A percentile compares a stretch with the other conserved stretches of the same genome.
These are phyloP conservation scores for Drosophila guanche DNA, from an alignment of 1,140 invertebrate genomes.

Conservation along the genomic window DNA sequence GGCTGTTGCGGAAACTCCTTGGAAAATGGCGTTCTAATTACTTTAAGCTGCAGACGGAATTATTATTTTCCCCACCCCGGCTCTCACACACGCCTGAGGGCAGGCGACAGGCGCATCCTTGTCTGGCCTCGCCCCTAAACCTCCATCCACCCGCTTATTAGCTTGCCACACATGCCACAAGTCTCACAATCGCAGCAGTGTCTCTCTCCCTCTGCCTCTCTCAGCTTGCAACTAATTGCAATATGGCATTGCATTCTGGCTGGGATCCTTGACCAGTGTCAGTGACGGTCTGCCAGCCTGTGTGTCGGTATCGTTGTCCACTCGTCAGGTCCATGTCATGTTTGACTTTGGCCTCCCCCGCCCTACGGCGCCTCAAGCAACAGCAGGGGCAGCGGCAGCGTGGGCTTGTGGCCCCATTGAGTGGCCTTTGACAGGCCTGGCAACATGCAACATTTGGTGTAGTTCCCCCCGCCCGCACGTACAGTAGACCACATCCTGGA, in stretches of 20 bases:
- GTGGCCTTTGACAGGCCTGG: constrained; percentile 68
- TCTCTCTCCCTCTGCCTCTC: too few species aligned
- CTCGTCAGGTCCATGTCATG: constrained; percentile 60
- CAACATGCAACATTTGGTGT: constrained; percentile 55
- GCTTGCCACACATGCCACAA: constrained; percentile 61
- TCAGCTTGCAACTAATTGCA: constrained; percentile 73
- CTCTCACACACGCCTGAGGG: constrained; percentile 10
- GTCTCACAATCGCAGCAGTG: constrained; percentile 27
- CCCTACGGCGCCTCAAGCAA: constrained; percentile 8
- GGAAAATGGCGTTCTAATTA: constrained; percentile 77
- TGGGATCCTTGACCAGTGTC: constrained; percentile 11
- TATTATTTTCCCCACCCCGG: constrained; percentile 43
- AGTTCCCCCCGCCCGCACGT: not conserved
- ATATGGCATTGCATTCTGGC: constrained; percentile 75
- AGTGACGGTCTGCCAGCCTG: not conserved
- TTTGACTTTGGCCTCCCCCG: constrained; percentile 33
- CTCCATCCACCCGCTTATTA: constrained; percentile 54
- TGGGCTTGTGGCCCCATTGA: constrained; percentile 11
- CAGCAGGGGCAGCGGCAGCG: too few species aligned
- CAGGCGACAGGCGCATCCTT: constrained; percentile 1
- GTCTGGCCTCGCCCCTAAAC: not conserved
- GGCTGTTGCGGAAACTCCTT: constrained; percentile 18
- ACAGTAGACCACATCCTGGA: constrained; percentile 62
- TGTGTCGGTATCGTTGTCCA: constrained; percentile 53
- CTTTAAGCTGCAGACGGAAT: constrained; percentile 70